phyloP scores from a whole-genome alignment of 2,888 invertebrate genomes.

The Amiota mariae region DNA sequence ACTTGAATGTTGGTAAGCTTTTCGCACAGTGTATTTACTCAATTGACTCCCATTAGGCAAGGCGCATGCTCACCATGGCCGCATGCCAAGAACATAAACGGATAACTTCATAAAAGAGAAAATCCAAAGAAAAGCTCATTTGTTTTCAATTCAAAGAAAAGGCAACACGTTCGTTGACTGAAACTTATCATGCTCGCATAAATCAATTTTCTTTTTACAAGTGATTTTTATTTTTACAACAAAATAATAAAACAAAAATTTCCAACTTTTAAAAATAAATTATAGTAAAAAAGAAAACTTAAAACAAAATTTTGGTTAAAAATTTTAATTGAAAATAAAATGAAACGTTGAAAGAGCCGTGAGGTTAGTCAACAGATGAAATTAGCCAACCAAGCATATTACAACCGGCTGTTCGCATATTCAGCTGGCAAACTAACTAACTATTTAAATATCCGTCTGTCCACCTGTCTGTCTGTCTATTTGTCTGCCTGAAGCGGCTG shows the following conservation, averaged over 20 bases:
- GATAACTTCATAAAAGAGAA: too few species aligned
- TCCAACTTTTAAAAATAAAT: slow-evolving; percentile 1
- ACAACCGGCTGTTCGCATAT: slow-evolving; percentile 36
- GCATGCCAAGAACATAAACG: background rate
- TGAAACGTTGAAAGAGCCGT: background rate
- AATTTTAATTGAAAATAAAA: slow-evolving; percentile 60
- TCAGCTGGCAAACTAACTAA: too few species aligned
- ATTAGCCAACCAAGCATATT: background rate
- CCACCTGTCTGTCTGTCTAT: too few species aligned
- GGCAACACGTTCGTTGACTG: background rate
- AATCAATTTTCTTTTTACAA: background rate
- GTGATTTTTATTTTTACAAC: slow-evolving; percentile 10
- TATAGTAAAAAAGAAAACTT: slow-evolving; percentile 46
- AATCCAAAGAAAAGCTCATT: background rate
- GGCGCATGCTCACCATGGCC: slow-evolving; percentile 58
- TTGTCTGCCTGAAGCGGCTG: too few species aligned
- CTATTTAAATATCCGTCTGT: too few species aligned
- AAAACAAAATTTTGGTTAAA: slow-evolving; percentile 52
- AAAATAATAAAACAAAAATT: slow-evolving; percentile 16
- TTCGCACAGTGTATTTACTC: slow-evolving; percentile 11
- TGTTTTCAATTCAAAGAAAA: background rate
- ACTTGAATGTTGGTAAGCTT: background rate
- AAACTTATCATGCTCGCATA: background rate
- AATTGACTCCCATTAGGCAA: background rate
- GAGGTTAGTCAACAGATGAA: background rate